phyloP scores from a whole-genome alignment of 2,113 vertebrate genomes.

The Tympanuchus pallidicinctus region DNA sequence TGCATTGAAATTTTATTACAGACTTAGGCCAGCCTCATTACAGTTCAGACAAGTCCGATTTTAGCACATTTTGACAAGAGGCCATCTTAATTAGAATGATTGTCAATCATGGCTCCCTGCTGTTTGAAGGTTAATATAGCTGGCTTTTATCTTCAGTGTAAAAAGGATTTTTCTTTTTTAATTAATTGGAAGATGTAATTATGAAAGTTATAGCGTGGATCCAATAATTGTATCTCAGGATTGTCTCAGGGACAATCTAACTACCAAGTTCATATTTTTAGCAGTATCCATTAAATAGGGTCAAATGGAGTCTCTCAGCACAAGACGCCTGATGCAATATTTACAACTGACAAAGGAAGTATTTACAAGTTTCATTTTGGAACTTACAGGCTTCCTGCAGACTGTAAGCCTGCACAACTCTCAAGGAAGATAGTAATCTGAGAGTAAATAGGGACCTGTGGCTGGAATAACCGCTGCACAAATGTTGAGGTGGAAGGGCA shows the following conservation, averaged over 20 bases:
- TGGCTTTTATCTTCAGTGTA: slow-evolving; percentile 74
- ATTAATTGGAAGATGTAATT: slow-evolving; percentile 76
- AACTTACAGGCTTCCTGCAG: not conserved
- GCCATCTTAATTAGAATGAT: slow-evolving; percentile 76
- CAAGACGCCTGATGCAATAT: not conserved
- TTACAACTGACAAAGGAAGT: not conserved
- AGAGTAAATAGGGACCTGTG: not conserved
- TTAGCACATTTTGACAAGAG: slow-evolving; percentile 72
- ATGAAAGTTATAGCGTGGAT: slow-evolving; percentile 64
- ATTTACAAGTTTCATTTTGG: not conserved
- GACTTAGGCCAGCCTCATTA: slow-evolving; percentile 43
- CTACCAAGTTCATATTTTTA: slow-evolving; percentile 23
- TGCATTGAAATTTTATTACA: slow-evolving; percentile 39
- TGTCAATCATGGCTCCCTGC: slow-evolving; percentile 63
- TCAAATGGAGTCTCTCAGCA: not conserved
- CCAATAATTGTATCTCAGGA: slow-evolving; percentile 38
- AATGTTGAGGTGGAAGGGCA: not conserved
- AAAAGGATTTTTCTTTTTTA: slow-evolving; percentile 24
- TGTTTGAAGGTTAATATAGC: slow-evolving; percentile 68
- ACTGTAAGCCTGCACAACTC: not conserved
- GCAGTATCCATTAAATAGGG: slow-evolving; percentile 46
- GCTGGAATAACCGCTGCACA: not conserved
- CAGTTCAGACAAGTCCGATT: slow-evolving; percentile 54
- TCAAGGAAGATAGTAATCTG: not conserved
- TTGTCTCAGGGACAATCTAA: slow-evolving; percentile 55